phyloP scores from a whole-genome alignment of 2,797 vertebrate species.

The Artibeus lituratus region DNA sequence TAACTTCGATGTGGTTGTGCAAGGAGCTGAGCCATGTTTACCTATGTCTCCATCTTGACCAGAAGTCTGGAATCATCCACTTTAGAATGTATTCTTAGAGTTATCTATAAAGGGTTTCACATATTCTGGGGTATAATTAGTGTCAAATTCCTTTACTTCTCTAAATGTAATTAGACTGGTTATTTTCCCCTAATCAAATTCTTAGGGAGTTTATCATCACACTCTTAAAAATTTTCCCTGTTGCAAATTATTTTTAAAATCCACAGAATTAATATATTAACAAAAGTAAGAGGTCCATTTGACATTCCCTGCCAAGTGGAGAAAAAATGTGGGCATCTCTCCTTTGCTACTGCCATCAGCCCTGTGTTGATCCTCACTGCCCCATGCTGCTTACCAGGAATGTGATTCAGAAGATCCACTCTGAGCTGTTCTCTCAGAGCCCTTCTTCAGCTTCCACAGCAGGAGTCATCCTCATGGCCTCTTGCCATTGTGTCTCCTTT shows the following conservation, averaged over 20 bases:
- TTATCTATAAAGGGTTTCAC: neutral
- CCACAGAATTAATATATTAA: neutral
- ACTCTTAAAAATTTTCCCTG: neutral
- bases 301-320: neutral
- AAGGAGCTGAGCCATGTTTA: neutral
- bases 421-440: neutral
- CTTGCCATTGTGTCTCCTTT: neutral
- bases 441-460: accelerated
- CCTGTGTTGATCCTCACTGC: too few relatives aligned
- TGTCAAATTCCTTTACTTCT: neutral
- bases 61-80: neutral
- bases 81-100: neutral
- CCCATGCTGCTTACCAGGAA: neutral
- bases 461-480: accelerated
- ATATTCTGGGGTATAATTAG: neutral
- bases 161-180: neutral
- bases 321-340: neutral
- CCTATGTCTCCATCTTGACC: neutral
- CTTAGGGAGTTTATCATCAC: neutral
- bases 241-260: neutral
- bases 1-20: neutral
- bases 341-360: neutral
- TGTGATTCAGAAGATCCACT: neutral
- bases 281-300: neutral
- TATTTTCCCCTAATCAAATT: neutral